Percentiles rank a stretch among this genome's conserved stretches.
Evolutionary conservation across 1,140 invertebrate species (phyloP).

Genomic region (Drosophila tani): DNA sequence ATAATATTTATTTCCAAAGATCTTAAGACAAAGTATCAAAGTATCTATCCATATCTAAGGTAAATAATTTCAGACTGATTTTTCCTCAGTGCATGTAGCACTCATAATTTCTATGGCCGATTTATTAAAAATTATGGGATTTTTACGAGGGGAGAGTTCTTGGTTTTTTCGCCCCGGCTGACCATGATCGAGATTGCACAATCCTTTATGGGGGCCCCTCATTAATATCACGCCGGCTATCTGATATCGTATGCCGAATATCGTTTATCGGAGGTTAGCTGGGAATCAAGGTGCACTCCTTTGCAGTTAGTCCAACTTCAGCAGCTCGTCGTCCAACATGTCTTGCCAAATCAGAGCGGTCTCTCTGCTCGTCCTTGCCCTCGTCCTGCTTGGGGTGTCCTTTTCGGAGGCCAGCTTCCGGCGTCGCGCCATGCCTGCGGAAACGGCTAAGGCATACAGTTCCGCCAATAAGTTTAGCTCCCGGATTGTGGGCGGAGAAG

Average conservation of each 20-base stretch:
- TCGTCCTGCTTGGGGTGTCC: slow-evolving; percentile 37
- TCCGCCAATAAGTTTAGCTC: slow-evolving; percentile 14
- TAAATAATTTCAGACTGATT: not conserved
- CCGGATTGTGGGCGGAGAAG: slow-evolving; percentile 84
- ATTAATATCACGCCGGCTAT: slow-evolving; percentile 64
- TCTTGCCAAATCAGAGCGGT: slow-evolving; percentile 46
- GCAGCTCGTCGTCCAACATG: slow-evolving; percentile 52
- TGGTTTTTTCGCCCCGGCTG: slow-evolving; percentile 33
- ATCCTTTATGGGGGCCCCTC: slow-evolving; percentile 41
- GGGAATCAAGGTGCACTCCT: slow-evolving; percentile 3
- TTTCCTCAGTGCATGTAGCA: slow-evolving; percentile 1
- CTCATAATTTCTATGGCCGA: slow-evolving; percentile 36
- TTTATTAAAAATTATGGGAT: slow-evolving; percentile 59
- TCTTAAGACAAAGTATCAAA: no score
- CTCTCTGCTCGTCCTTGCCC: slow-evolving; percentile 12
- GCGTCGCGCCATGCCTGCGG: not conserved
- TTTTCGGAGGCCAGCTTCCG: slow-evolving; percentile 27
- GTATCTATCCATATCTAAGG: no score
- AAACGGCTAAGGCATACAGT: not conserved
- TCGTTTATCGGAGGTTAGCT: slow-evolving; percentile 46
- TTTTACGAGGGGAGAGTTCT: slow-evolving; percentile 46
- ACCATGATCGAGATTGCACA: slow-evolving; percentile 54
- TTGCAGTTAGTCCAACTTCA: slow-evolving; percentile 57
- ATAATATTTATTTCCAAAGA: no score
- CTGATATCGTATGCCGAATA: slow-evolving; percentile 42